phyloP scores from a whole-genome alignment of 2,888 invertebrate species.

The Dusona sp. region DNA sequence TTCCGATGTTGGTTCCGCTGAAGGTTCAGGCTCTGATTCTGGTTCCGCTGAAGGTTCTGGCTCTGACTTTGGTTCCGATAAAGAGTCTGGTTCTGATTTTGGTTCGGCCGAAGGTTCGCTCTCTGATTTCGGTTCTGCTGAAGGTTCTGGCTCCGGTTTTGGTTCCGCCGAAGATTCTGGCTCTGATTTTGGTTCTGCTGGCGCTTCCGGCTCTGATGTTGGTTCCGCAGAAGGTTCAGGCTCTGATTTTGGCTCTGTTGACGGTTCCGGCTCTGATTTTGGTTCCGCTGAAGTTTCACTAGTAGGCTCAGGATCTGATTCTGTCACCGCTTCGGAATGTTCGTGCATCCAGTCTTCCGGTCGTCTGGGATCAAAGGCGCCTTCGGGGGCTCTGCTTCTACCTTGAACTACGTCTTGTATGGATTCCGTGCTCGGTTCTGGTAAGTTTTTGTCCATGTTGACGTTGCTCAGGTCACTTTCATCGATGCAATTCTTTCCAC shows the following conservation, averaged over 20 bases:
- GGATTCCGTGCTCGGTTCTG: slow-evolving; percentile 72
- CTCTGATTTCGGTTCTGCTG: slow-evolving; percentile 72
- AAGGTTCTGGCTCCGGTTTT: slow-evolving; percentile 69
- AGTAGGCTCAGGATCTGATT: slow-evolving; percentile 66
- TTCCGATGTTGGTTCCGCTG: slow-evolving; percentile 71
- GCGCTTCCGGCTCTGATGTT: slow-evolving; percentile 70
- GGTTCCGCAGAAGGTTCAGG: background rate
- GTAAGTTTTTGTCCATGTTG: slow-evolving; percentile 73
- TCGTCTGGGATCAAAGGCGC: slow-evolving; percentile 66
- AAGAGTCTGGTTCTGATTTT: slow-evolving; percentile 69
- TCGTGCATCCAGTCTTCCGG: slow-evolving; percentile 73
- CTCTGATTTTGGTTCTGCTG: slow-evolving; percentile 68
- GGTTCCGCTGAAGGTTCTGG: slow-evolving; percentile 78
- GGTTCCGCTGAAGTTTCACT: slow-evolving; percentile 78
- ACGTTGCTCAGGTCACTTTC: slow-evolving; percentile 77
- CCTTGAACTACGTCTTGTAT: slow-evolving; percentile 77
- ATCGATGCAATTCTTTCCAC: slow-evolving; percentile 85
- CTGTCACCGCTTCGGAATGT: slow-evolving; percentile 65
- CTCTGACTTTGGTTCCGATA: slow-evolving; percentile 67
- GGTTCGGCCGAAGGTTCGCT: slow-evolving; percentile 76
- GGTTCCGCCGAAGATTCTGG: slow-evolving; percentile 72
- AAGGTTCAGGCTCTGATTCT: slow-evolving; percentile 73
- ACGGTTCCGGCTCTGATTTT: slow-evolving; percentile 69
- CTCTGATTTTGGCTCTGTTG: slow-evolving; percentile 67
- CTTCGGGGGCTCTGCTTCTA: slow-evolving; percentile 76